Evolutionary conservation across 2,113 vertebrate genomes (phyloP), one percentile per base, ranked within the genome.

Genomic region (Platysternon megacephalum): DNA sequence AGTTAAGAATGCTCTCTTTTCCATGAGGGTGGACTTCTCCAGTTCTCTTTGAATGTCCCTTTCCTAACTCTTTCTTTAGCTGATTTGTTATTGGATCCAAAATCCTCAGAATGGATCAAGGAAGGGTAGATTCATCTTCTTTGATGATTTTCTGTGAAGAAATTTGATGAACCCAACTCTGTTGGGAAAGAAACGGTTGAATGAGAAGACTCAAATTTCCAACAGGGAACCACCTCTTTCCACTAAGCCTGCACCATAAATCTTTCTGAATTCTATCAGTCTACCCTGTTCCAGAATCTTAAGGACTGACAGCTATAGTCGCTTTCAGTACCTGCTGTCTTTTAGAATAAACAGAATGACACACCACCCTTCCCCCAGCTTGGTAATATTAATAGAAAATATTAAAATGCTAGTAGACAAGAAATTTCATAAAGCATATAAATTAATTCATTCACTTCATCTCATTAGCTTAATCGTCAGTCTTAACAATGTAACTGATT

Each of bases 401-500:
- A 95, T 86, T 93, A 95, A 96, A 93, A 89, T 79, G 85, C 80
- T 79, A 84, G 92, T 19, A 96, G 96, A 95, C 88, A 93, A 96
- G n/a, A 76, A 95, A 89, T 97, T 97, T 97, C 85, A 89, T 76
- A 88, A 93, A 56, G 85, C 93, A 93, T 85, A 96, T 61, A 97
- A 97, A 97, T 74, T 10, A 87, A 96, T 93, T 94, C 90, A 96
- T 92, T 97, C 88, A 94, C 68, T 90, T 81, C 39, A 81, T 88
- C 92, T 93, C 93, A 94, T 96, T 95, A 94, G 78, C 89, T 78
- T 94, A 96, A 97, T 46, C n/a, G 3, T 92, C 94, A 94, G 85
- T 84, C 93, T 97, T 93, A 93, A 96, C 90, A 98, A 93, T 86
- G 86, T 84, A 96, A 95, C 11, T 91, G 89, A 98, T 97, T 96